Evolutionary conservation across 2,797 vertebrate genomes (phyloP), one percentile per base, ranked within the genome.

Genomic region (Fundulus diaphanus): DNA sequence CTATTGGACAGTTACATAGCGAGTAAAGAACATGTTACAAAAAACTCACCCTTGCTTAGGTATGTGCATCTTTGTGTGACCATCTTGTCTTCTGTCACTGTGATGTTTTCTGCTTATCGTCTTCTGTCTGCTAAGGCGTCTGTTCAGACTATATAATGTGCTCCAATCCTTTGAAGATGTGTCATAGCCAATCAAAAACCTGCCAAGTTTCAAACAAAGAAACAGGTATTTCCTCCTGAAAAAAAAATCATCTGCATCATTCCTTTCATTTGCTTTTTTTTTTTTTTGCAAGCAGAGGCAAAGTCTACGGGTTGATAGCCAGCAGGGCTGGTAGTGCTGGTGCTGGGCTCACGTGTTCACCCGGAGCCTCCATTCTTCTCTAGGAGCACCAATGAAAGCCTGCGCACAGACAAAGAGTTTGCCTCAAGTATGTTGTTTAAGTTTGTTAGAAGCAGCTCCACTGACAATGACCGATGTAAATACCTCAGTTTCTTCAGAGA

Each of bases 231-330:
- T n/a, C 59, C 59, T 61, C 7, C 4, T 12, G 18, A 2, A 48
- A 59, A 70, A 35, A 37, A 12, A 51, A 61, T 2, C 27, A 71
- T 70, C 22, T 51, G 56, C 82, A 82, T 82, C 65, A 86, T 46
- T 71, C 85, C 80, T 83, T 88, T 77, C 12, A 3, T 48, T 61
- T 73, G 16, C 16, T 7, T 54, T 0, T 6, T 31, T 8, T 68
- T 6, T 31, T 8, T 68, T 51, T 63, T 82, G 78, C 91, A 72
- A 85, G 93, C 81, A 85, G 78, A 74, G 85, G 80, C 91, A 91
- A 37, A 35, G 68, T 68, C 68, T 18, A 1, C 24, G 33, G 29
- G 18, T 18, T 77, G 70, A 61, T 70, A 29, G 42, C 11, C 16
- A 16, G 15, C 20, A 44, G 6, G 24, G 52, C 20, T 65, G 49